Evolutionary conservation across 2,797 vertebrate species (phyloP).

Genomic region (Micromesistius poutassou): DNA sequence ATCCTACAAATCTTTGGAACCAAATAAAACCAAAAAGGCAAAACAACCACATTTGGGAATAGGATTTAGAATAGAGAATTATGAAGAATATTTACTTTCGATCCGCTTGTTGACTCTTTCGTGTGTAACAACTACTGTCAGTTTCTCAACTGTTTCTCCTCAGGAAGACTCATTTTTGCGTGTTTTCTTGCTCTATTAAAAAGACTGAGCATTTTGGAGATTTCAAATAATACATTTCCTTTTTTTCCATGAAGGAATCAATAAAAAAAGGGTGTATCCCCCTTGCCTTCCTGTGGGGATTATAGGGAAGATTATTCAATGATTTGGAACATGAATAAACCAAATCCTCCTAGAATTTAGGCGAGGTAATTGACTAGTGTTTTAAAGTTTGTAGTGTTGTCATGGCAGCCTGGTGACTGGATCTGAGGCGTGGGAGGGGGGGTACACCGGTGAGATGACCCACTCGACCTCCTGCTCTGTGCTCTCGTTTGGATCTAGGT

Average conservation of each 20-base stretch:
- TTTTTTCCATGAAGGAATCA: slow-evolving; percentile 31
- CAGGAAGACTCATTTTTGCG: slow-evolving; percentile 71
- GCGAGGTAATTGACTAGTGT: slow-evolving; percentile 42
- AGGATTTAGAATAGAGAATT: slow-evolving; percentile 72
- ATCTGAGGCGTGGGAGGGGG: background rate
- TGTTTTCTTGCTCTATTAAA: slow-evolving; percentile 61
- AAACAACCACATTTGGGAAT: slow-evolving; percentile 71
- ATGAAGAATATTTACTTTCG: slow-evolving; percentile 74
- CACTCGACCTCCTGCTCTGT: background rate
- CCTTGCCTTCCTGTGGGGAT: slow-evolving; percentile 24
- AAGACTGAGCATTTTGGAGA: slow-evolving; percentile 55
- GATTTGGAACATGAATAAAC: slow-evolving; percentile 13
- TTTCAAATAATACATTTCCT: slow-evolving; percentile 57
- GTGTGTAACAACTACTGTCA: slow-evolving; percentile 5
- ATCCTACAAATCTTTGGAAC: slow-evolving; percentile 82
- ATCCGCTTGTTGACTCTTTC: slow-evolving; percentile 61
- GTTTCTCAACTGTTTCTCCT: slow-evolving; percentile 43
- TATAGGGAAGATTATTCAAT: background rate
- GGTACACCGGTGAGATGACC: background rate
- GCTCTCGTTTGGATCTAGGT: background rate
- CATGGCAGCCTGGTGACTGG: background rate
- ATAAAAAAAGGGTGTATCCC: slow-evolving; percentile 3
- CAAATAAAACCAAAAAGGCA: slow-evolving; percentile 64
- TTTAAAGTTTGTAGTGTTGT: slow-evolving; percentile 43
- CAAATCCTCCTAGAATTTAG: background rate